Evolutionary conservation across 1,140 invertebrate species (phyloP).

Genomic region (Panonychus citri): DNA sequence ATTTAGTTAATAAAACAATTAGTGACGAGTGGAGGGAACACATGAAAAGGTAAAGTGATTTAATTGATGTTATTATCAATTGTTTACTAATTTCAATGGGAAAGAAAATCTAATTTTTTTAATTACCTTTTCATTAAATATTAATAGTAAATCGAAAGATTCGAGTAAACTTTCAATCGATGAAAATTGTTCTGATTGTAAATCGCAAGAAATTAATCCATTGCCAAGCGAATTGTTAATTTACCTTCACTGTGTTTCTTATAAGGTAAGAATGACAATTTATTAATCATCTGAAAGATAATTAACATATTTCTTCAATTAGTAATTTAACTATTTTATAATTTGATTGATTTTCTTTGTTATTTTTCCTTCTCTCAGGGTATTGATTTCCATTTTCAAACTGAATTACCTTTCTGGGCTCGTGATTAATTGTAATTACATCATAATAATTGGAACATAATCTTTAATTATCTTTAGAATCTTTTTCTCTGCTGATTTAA

Average conservation of each 20-base stretch:
- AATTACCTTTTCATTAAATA: too few species aligned
- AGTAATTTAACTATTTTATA: too few species aligned
- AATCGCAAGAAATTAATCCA: constrained; percentile 67
- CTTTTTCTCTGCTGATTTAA: neutral
- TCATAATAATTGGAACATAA: neutral
- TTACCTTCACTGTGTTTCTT: constrained; percentile 83
- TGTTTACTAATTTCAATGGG: neutral
- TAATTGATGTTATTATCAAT: neutral
- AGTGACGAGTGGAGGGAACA: neutral
- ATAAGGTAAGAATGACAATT: constrained; percentile 47
- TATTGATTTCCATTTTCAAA: neutral
- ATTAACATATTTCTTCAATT: too few species aligned
- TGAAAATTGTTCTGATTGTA: constrained; percentile 73
- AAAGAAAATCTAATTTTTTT: neutral
- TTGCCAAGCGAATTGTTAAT: constrained; percentile 69
- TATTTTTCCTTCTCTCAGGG: neutral
- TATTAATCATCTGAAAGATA: too few species aligned
- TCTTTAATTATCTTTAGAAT: neutral
- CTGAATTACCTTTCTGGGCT: neutral
- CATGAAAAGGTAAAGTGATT: neutral
- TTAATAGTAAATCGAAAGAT: constrained; percentile 20
- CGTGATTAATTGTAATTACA: neutral
- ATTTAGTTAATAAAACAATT: neutral
- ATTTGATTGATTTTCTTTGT: neutral
- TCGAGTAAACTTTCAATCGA: constrained; percentile 52